A percentile compares a stretch with the other conserved stretches of the same genome.
Evolutionary conservation across 2,797 vertebrate species (phyloP).

Genomic region (Menidia menidia): DNA sequence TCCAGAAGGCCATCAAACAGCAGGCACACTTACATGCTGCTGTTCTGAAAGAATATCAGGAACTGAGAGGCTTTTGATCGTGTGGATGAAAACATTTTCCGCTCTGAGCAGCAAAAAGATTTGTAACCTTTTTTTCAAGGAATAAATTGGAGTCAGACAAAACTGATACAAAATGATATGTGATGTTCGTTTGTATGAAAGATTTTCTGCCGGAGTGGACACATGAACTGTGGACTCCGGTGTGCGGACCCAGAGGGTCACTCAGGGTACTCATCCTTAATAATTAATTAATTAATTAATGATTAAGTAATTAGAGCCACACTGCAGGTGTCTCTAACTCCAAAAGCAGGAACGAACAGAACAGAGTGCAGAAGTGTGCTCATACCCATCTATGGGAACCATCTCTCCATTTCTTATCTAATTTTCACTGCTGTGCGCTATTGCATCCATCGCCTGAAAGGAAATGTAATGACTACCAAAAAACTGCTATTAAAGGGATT

Average conservation of each 20-base stretch:
- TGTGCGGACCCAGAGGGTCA: too few species aligned
- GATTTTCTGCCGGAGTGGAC: not conserved
- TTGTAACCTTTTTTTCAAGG: not conserved
- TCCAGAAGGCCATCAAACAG: not conserved
- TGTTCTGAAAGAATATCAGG: not conserved
- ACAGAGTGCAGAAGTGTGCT: not conserved
- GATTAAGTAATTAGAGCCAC: too few species aligned
- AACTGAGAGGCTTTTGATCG: not conserved
- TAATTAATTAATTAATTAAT: too few species aligned
- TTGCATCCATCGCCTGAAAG: not conserved
- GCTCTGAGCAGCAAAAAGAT: not conserved
- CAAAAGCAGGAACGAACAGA: not conserved
- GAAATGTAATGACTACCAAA: not conserved
- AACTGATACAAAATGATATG: not conserved
- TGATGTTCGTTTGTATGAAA: not conserved
- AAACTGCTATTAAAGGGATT: not conserved
- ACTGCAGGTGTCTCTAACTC: too few species aligned
- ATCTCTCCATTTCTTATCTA: not conserved
- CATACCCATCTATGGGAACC: not conserved
- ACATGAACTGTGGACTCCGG: not conserved
- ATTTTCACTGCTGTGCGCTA: not conserved
- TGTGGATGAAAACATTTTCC: not conserved
- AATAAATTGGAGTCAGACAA: too few species aligned
- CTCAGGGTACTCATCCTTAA: too few species aligned
- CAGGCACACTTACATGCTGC: not conserved